phyloP scores from a whole-genome alignment of 2,797 vertebrate genomes.

The Notamacropus eugenii region DNA sequence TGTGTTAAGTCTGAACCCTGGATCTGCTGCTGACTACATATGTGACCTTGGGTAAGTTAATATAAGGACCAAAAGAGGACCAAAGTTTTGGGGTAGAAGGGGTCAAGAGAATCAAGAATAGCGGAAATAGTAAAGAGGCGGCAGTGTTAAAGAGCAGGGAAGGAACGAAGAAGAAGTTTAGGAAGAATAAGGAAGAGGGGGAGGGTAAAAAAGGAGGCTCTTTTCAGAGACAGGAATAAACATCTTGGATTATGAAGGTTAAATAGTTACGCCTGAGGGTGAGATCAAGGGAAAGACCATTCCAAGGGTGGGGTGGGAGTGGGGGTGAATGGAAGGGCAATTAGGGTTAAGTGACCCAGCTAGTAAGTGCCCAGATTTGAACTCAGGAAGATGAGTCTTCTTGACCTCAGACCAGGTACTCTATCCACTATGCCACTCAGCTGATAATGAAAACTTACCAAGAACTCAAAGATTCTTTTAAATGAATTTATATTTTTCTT shows the following conservation, averaged over 20 bases:
- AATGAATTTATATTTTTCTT: not conserved
- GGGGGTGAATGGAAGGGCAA: too few relatives aligned
- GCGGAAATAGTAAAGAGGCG: not conserved
- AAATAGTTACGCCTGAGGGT: not conserved
- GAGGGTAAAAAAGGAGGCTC: not conserved
- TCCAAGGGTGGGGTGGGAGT: not conserved
- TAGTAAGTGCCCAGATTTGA: not conserved
- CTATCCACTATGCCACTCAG: not conserved
- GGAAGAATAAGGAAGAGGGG: not conserved
- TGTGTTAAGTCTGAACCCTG: not conserved
- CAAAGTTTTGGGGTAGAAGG: too few relatives aligned
- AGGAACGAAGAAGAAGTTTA: not conserved
- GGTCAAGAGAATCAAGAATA: not conserved
- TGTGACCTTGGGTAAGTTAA: not conserved
- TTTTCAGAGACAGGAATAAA: not conserved
- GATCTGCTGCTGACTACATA: not conserved
- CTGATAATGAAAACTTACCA: not conserved
- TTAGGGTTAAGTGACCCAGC: not conserved
- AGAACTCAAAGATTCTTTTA: not conserved
- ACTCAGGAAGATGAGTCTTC: not conserved
- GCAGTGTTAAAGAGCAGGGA: not conserved
- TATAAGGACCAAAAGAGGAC: not conserved
- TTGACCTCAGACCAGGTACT: not conserved
- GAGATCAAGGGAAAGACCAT: not conserved
- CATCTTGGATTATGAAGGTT: not conserved